These are phyloP conservation scores for Frankliniella fusca DNA, from an alignment of 2,888 invertebrate genomes.

Conservation along the genomic window DNA sequence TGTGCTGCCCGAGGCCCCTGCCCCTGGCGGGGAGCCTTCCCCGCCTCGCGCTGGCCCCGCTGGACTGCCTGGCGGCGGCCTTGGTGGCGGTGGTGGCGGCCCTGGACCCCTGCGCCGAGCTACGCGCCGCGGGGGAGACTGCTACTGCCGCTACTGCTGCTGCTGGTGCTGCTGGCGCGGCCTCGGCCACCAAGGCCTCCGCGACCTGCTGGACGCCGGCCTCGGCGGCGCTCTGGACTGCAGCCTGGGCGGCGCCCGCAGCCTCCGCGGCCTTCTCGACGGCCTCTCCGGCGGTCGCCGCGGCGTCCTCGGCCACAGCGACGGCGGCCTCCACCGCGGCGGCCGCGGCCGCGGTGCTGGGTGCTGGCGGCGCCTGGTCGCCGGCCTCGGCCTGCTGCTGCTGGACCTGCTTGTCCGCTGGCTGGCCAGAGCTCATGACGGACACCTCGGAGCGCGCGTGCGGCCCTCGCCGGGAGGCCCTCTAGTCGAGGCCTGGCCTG, in stretches of 20 bases:
- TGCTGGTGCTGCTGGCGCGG: neutral
- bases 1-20: neutral
- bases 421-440: neutral
- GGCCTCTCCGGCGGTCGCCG: neutral
- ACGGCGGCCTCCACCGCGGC: neutral
- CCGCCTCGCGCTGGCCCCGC: neutral
- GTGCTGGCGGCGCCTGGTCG: neutral
- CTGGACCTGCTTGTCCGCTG: neutral
- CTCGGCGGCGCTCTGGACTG: neutral
- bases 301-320: neutral
- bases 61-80: neutral
- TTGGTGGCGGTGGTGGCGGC: neutral
- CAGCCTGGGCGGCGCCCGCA: neutral
- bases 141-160: neutral
- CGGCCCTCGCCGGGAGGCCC: neutral
- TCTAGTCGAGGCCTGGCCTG: neutral
- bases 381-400: neutral
- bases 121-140: neutral
- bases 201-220: neutral
- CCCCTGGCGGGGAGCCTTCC: neutral
- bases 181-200: neutral
- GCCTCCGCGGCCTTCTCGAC: neutral
- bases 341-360: neutral
- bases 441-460: neutral
- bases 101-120: neutral